These are phyloP conservation scores for Malurus leucopterus DNA, from an alignment of 2,797 vertebrate species.

Conservation along the genomic window DNA sequence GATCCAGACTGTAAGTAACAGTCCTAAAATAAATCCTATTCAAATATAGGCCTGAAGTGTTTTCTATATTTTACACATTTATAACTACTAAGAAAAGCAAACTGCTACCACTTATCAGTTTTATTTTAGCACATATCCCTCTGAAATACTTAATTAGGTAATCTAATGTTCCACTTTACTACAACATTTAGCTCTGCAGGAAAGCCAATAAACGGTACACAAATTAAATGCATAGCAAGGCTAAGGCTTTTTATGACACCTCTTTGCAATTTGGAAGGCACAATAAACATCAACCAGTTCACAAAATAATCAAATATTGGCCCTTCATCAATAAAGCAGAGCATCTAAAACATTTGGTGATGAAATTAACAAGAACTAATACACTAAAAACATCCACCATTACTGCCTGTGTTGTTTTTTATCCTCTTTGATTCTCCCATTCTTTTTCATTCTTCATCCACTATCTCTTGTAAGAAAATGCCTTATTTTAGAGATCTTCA, in stretches of 20 bases:
- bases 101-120: not conserved
- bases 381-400: not conserved
- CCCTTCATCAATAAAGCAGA: not conserved
- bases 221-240: not conserved
- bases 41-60: not conserved
- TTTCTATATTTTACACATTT: conserved; percentile 25
- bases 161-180: conserved; percentile 20
- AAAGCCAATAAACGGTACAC: not conserved
- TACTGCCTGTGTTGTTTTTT: not conserved
- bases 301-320: conserved; percentile 1
- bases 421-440: not conserved
- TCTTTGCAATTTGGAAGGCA: not conserved
- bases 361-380: not conserved
- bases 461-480: not conserved
- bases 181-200: not conserved
- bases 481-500: not conserved
- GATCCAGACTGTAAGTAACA: conserved; percentile 24
- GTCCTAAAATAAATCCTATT: conserved; percentile 22
- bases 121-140: conserved; percentile 29
- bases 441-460: not conserved
- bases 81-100: not conserved
- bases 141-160: conserved; percentile 38
- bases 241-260: not conserved
- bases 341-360: not conserved
- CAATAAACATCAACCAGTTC: not conserved